Percentiles rank a stretch among this genome's conserved stretches.
Evolutionary conservation across 2,113 vertebrate species (phyloP).

Genomic region (Tinamus guttatus): DNA sequence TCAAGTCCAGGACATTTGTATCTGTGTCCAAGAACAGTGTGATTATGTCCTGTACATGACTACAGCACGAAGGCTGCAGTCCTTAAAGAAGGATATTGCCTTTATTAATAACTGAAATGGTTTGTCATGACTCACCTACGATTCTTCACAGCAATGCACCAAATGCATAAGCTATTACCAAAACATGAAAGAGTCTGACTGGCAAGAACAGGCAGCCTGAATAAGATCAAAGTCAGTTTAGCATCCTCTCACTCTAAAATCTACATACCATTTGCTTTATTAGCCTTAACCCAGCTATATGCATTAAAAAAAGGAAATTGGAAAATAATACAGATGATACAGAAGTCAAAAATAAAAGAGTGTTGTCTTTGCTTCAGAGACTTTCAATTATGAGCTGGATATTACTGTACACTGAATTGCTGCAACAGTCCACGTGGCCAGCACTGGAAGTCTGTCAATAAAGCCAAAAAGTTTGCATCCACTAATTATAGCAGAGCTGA

Average conservation of each 20-base stretch:
- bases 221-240: not conserved
- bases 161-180: conserved; percentile 21
- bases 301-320: not conserved
- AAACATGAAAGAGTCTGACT: conserved; percentile 15
- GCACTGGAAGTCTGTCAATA: not conserved
- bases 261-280: not conserved
- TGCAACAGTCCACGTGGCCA: not conserved
- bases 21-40: not conserved
- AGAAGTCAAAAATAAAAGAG: not conserved
- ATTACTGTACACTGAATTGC: not conserved
- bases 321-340: not conserved
- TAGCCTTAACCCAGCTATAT: not conserved
- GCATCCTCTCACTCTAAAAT: not conserved
- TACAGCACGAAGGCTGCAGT: not conserved
- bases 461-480: not conserved
- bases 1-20: not conserved
- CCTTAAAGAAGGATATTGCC: not conserved
- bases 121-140: not conserved
- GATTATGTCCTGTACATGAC: not conserved
- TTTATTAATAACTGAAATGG: not conserved
- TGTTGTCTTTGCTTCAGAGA: not conserved
- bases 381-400: not conserved
- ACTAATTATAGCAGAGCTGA: not conserved
- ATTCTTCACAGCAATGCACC: not conserved
- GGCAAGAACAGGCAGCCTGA: conserved; percentile 3